Conservation (phyloP, 2,797 vertebrate species). For the Rhinichthys osculus region DNA sequence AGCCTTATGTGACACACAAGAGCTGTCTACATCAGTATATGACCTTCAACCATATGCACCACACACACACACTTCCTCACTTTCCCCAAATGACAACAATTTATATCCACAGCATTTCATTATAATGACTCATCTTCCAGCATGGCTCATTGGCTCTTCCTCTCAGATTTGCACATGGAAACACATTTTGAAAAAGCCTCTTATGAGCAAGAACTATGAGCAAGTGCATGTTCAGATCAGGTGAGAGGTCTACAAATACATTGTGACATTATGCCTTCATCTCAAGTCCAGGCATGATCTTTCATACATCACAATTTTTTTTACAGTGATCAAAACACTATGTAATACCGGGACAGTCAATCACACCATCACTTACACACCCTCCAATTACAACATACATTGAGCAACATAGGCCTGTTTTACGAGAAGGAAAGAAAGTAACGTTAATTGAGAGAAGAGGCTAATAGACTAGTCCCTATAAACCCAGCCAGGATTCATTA, state of each 20-base stretch:
- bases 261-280: conserved; percentile 36
- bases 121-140: background rate
- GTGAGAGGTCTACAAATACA: background rate
- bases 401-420: conserved; percentile 22
- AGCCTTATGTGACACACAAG: background rate
- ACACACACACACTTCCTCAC: conserved; percentile 2
- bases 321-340: background rate
- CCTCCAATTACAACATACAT: conserved; percentile 17
- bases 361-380: conserved; percentile 18
- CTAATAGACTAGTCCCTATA: background rate
- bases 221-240: background rate
- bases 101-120: background rate
- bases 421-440: background rate
- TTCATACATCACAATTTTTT: background rate
- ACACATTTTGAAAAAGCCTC: background rate
- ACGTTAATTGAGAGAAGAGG: background rate
- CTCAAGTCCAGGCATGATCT: background rate
- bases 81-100: background rate
- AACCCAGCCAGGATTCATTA: background rate
- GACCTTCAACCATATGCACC: conserved; percentile 6
- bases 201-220: background rate
- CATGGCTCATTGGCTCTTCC: background rate
- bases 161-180: background rate
- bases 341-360: background rate
- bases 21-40: background rate